Evolutionary conservation across 2,797 vertebrate species (phyloP), one percentile per base, ranked within the genome.

Genomic region (Alauda arvensis): DNA sequence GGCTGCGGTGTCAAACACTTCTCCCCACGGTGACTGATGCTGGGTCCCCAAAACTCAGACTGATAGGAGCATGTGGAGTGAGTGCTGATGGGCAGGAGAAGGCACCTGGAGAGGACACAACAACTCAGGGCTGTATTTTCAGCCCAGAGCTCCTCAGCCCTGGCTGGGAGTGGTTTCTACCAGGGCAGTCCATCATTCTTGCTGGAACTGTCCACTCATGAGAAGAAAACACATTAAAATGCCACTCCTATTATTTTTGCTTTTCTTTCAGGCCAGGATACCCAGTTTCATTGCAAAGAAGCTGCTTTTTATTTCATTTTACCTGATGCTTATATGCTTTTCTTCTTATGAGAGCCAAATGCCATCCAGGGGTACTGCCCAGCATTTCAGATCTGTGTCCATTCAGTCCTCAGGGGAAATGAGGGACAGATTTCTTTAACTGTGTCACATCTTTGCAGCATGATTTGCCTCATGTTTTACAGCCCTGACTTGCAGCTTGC

Each of bases 381-480:
- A 59, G 51, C 28, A 29, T 74, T 76, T 78, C 1, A 3, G 45
- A 26, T 68, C 34, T 71, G 28, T 8, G 48, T 51, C 29, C 61
- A 10, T 29, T 34, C n/a, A n/a, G 45, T 3, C 10, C 83, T 49
- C 71, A 5, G 56, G 20, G 77, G 55, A 60, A 79, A 77, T 0
- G 5, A 76, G 37, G 37, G 59, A 77, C 53, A n/a, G 65, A 51
- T 31, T 86, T 29, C 68, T 83, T 87, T 3, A 23, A 20, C 3
- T 46, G 45, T 62, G 56, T 78, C 87, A 65, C 61, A 51, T 66
- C 82, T 88, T 52, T 90, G 83, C 69, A 83, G 77, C 69, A 42
- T 4, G 42, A 83, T 46, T 56, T 86, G 31, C 77, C 55, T 77
- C 51, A 1, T 57, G 68, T 77, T 88, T 86, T 75, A 83, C 83